Evolutionary conservation across 1,140 invertebrate species (phyloP).

Genomic region (Neotoxoptera formosana): DNA sequence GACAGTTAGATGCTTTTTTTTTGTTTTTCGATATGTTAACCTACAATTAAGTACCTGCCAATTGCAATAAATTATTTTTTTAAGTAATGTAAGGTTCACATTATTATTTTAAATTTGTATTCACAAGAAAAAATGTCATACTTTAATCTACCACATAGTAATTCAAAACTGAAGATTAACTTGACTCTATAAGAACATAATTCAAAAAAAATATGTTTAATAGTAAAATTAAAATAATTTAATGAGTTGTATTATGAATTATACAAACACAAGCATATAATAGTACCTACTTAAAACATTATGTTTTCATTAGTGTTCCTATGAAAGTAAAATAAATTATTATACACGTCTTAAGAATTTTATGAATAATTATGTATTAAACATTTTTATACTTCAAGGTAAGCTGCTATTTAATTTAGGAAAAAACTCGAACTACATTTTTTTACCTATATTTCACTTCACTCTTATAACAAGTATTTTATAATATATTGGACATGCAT

Average conservation of each 20-base stretch:
- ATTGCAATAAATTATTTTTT: neutral
- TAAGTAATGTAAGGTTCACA: no score
- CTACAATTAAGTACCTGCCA: neutral
- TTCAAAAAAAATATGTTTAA: neutral
- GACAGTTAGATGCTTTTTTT: neutral
- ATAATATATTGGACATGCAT: neutral
- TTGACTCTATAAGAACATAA: neutral
- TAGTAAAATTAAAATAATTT: neutral
- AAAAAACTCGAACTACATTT: neutral
- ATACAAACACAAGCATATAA: neutral
- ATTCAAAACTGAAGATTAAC: neutral
- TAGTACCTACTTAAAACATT: neutral
- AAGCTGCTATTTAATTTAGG: neutral
- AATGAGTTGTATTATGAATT: neutral
- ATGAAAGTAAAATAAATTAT: neutral
- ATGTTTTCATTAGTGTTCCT: neutral
- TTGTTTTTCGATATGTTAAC: neutral
- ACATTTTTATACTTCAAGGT: neutral
- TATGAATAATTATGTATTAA: neutral
- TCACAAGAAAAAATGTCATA: neutral
- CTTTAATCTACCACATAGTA: neutral
- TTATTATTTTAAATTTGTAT: neutral
- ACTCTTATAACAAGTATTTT: neutral
- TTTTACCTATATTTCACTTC: neutral
- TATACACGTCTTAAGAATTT: neutral